Base-by-base conservation (phyloP, 2,113 vertebrate genomes). In the Nerophis ophidion region DNA sequence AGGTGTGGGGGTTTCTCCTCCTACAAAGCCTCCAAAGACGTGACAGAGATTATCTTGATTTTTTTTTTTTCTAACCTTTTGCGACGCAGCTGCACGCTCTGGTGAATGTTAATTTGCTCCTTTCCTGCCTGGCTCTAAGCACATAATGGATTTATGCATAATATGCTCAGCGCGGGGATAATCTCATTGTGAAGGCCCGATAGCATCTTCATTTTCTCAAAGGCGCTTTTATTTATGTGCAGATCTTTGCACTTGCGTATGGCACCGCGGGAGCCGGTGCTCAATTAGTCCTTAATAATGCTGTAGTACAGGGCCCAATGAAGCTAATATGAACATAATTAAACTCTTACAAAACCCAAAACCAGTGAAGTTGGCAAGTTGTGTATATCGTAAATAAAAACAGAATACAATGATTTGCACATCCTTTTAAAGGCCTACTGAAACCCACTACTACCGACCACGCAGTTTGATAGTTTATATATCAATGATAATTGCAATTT, bases 111-210 rank as follows among this genome's bases (percentile, higher is more conserved):
- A 82, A 82, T 82, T 49, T 5, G 11, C 63, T 51, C 65, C 72
- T 75, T 69, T 74, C 45, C 42, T 40, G 58, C 49, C 56, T 47
- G 1, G 40, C 72, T 63, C 16, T 66, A 76, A 75, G 70, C 66
- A 73, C 70, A 82, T 82, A 72, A 84, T 76, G 57, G 75, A 76
- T 57, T 76, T 67, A 54, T 74, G 70, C 75, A 73, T 75, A 71
- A 80, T 79, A 73, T 76, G 70, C 71, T 80, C 46, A 7, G 38
- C 57, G 47, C 44, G 51, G 44, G 42, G 63, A 74, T 83, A 77
- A 81, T 83, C 76, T 63, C 35, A 74, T 86, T 82, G 56, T 52
- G 45, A 50, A 63, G 49, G 50, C 69, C 48, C 48, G 74, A 80
- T 77, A 66, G 51, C 66, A 73, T 77, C 72, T 76, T 61, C 63